Percentiles rank a stretch among this genome's conserved stretches.
These are phyloP conservation scores for Cricetomys ansorgei DNA, from an alignment of 2,113 vertebrate species.

Conservation along the genomic window DNA sequence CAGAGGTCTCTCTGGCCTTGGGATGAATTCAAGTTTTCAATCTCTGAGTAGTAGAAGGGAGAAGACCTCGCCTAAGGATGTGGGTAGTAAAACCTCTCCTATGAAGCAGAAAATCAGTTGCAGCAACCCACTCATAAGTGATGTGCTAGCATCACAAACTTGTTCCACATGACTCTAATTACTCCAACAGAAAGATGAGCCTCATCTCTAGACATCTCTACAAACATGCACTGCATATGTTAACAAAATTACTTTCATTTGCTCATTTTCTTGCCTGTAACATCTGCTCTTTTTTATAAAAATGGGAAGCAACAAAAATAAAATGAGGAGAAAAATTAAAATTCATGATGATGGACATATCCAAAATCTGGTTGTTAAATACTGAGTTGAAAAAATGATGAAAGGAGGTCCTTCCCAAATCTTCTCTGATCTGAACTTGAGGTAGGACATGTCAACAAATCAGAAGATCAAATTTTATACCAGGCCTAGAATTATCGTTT, in stretches of 20 bases:
- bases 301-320: neutral
- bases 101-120: conserved; percentile 77
- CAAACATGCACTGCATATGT: neutral
- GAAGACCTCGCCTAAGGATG: conserved; percentile 63
- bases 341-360: neutral
- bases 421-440: neutral
- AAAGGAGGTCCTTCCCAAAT: neutral
- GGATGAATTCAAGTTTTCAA: conserved; percentile 62
- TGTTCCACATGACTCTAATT: conserved; percentile 53
- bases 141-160: conserved; percentile 56
- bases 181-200: neutral
- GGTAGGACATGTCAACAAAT: neutral
- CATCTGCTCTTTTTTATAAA: neutral
- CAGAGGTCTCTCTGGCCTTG: conserved; percentile 73
- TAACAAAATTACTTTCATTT: neutral
- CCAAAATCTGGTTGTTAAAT: neutral
- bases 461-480: neutral
- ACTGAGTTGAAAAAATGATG: neutral
- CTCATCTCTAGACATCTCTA: neutral
- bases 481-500: neutral
- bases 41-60: conserved; percentile 63
- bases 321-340: neutral
- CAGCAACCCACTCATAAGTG: conserved; percentile 65
- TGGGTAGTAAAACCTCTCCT: conserved; percentile 69
- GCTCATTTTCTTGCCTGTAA: conserved; percentile 8